Conservation (phyloP, 2,888 invertebrate genomes). For the Sthenelais limicola region DNA sequence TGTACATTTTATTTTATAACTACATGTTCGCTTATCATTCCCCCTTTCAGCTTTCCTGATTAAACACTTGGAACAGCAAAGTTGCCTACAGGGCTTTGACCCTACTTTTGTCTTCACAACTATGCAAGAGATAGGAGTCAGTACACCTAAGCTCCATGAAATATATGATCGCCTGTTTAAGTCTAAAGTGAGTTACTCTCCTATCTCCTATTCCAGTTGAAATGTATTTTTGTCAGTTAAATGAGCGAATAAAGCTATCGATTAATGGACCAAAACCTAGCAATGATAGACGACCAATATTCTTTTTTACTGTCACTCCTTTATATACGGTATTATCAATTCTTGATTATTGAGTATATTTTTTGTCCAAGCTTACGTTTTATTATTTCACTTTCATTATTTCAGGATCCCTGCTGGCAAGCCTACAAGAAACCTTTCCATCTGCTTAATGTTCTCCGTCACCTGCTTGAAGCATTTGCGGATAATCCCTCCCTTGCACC, state of each 20-base stretch:
- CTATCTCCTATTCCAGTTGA: neutral
- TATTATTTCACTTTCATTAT: neutral
- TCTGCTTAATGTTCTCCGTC: conserved; percentile 83
- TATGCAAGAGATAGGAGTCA: conserved; percentile 83
- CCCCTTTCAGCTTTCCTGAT: conserved; percentile 69
- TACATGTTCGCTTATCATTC: conserved; percentile 22
- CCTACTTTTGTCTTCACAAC: conserved; percentile 81
- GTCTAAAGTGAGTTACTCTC: conserved; percentile 64
- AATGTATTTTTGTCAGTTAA: neutral
- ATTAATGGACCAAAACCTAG: no score
- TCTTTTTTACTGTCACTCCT: no score
- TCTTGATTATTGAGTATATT: no score
- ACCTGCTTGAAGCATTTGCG: conserved; percentile 81
- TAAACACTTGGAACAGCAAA: conserved; percentile 70
- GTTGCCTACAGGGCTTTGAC: conserved; percentile 66
- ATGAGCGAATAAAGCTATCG: neutral
- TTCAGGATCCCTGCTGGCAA: conserved; percentile 89
- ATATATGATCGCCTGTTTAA: conserved; percentile 80
- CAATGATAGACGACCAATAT: no score
- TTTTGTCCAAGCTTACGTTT: conserved; percentile 17
- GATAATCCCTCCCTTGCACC: conserved; percentile 78
- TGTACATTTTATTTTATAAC: no score
- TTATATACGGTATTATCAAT: no score
- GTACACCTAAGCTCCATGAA: conserved; percentile 84
- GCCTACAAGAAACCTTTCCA: conserved; percentile 89